Evolutionary conservation across 1,140 invertebrate species (phyloP).

Genomic region (Bombus fervidus): DNA sequence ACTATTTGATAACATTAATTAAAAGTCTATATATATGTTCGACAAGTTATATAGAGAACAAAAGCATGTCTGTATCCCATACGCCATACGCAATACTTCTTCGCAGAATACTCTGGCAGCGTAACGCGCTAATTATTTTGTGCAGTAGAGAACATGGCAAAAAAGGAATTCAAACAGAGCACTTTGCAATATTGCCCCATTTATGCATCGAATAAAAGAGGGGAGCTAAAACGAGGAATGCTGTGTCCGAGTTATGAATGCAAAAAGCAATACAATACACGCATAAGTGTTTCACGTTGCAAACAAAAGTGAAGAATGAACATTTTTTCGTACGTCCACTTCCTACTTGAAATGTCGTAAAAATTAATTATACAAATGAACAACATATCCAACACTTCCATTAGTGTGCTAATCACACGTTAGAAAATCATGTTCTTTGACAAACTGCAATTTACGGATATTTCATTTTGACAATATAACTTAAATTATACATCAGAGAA

Average conservation of each 20-base stretch:
- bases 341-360: background rate
- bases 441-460: too few species aligned
- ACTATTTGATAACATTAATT: background rate
- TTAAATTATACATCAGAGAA: too few species aligned
- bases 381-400: too few species aligned
- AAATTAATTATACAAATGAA: background rate
- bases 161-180: conserved; percentile 4
- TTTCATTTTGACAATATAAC: too few species aligned
- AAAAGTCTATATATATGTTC: background rate
- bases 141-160: background rate
- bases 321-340: background rate
- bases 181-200: conserved; percentile 17
- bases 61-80: background rate
- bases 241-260: background rate
- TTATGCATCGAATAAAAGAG: background rate
- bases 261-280: background rate
- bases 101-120: background rate
- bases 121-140: conserved; percentile 18
- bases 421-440: too few species aligned
- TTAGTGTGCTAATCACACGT: too few species aligned
- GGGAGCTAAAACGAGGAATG: background rate
- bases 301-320: background rate
- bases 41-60: background rate
- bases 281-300: background rate
- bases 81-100: background rate